phyloP scores from a whole-genome alignment of 2,797 vertebrate species.

The Oryzias dopingdopingensis region DNA sequence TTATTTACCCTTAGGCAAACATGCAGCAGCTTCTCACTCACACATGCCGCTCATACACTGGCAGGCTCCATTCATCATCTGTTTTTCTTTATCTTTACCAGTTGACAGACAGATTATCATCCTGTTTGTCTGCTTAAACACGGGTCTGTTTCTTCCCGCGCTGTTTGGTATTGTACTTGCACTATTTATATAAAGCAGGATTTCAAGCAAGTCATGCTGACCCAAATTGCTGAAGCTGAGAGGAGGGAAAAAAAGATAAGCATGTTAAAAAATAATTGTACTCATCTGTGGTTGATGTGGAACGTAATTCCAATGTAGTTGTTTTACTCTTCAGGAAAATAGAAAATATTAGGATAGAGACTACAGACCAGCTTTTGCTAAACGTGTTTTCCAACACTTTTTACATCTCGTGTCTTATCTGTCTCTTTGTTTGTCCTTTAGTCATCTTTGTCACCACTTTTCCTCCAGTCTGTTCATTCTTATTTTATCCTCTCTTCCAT shows the following conservation, averaged over 20 bases:
- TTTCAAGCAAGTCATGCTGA: slow-evolving; percentile 44
- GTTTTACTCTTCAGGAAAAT: slow-evolving; percentile 10
- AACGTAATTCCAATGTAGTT: slow-evolving; percentile 31
- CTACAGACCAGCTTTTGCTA: not conserved
- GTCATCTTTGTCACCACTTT: slow-evolving; percentile 43
- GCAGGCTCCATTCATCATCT: slow-evolving; percentile 28
- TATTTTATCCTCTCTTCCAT: slow-evolving; percentile 30
- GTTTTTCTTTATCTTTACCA: slow-evolving; percentile 24
- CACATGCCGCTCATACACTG: slow-evolving; percentile 21
- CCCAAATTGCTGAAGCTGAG: slow-evolving; percentile 53
- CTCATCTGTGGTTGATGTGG: slow-evolving; percentile 40
- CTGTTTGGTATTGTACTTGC: slow-evolving; percentile 36
- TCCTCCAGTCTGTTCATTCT: slow-evolving; percentile 36
- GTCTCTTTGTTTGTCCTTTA: slow-evolving; percentile 23
- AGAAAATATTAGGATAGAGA: not conserved
- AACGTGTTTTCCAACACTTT: slow-evolving; percentile 11
- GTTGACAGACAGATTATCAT: slow-evolving; percentile 33
- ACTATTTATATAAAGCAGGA: slow-evolving; percentile 37
- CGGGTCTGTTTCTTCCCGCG: slow-evolving; percentile 9
- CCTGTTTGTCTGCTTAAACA: slow-evolving; percentile 9
- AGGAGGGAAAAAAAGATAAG: slow-evolving; percentile 49
- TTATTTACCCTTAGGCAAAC: slow-evolving; percentile 49
- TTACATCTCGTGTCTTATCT: not conserved
- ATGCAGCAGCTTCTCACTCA: slow-evolving; percentile 32
- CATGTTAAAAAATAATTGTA: slow-evolving; percentile 59